Evolutionary conservation across 2,797 vertebrate species (phyloP).

Genomic region (Eidolon dupreanum): DNA sequence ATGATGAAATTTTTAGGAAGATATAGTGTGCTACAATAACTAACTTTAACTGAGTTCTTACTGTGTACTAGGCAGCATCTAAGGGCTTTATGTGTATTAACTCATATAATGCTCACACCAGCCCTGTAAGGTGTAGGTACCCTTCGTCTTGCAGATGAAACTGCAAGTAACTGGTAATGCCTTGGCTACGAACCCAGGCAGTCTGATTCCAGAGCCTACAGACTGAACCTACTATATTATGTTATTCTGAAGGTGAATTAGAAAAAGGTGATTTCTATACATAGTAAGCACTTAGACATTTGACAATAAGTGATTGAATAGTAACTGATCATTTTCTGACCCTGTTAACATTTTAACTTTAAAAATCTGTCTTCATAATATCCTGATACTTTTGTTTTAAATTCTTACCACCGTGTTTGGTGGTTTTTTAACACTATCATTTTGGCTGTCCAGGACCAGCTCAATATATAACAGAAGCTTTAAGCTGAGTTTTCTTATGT

Average conservation of each 20-base stretch:
- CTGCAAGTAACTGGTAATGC: not conserved
- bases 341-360: not conserved
- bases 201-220: not conserved
- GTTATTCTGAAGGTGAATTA: not conserved
- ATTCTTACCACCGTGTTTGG: not conserved
- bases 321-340: not conserved
- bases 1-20: not conserved
- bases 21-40: not conserved
- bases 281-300: not conserved
- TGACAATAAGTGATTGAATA: not conserved
- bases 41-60: not conserved
- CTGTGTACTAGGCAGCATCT: not conserved
- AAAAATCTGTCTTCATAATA: not conserved
- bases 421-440: not conserved
- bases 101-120: not conserved
- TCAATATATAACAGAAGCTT: not conserved
- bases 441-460: not conserved
- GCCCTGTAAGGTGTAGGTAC: not conserved
- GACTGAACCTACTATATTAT: not conserved
- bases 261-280: not conserved
- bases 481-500: not conserved
- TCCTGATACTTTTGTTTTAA: not conserved
- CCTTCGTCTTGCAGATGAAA: not conserved
- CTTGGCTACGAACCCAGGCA: not conserved
- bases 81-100: not conserved